Base-by-base conservation (phyloP, 2,113 vertebrate species). In the Xyliphius kryptos region DNA sequence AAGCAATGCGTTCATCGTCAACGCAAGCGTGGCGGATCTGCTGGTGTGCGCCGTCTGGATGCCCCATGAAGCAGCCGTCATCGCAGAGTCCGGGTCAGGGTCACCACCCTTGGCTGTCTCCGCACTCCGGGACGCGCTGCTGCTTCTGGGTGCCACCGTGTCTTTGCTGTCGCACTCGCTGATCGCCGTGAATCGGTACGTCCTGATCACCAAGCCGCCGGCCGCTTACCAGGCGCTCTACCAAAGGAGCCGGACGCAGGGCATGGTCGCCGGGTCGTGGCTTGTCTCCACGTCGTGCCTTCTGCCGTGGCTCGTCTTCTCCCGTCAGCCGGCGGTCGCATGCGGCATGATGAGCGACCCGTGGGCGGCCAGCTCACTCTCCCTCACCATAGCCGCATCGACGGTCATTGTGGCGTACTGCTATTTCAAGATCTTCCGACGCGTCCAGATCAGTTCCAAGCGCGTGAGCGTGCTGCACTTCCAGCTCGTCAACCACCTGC, bases 1-100 rank as follows among this genome's bases (percentile, higher is more conserved):
- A 62, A 93, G 90, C 70, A 93, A 93, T 56, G 88, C 90, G 44
- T 93, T 93, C 79, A 92, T 93, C 0, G 89, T 90, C 36, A 93
- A 92, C 41, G 90, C 90, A 43, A 91, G 90, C 1, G 84, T 86
- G 0, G 90, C 91, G 0, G 90, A 93, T 76, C 82, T 93, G 8
- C 81, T 90, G 21, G 87, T 93, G 52, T 93, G 91, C 3, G 90
- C 89, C 16, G 83, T 91, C 67, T 93, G 91, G 91, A 91, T 92
- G 90, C 90, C 91, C 12, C 90, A 89, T 72, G 90, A 93, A 77
- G 89, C 85, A 74, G 89, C 84, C 1, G 85, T 88, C 67, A n/a
- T n/a, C n/a, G 72, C 89, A 54, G 78, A 90, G 67, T 86, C 87
- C 74, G 1, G 52, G 65, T 4, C 72, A 6, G 77, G 56, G 61